Evolutionary conservation across 2,888 invertebrate genomes (phyloP), one percentile per base, ranked within the genome.

Genomic region (Fragum sueziense): DNA sequence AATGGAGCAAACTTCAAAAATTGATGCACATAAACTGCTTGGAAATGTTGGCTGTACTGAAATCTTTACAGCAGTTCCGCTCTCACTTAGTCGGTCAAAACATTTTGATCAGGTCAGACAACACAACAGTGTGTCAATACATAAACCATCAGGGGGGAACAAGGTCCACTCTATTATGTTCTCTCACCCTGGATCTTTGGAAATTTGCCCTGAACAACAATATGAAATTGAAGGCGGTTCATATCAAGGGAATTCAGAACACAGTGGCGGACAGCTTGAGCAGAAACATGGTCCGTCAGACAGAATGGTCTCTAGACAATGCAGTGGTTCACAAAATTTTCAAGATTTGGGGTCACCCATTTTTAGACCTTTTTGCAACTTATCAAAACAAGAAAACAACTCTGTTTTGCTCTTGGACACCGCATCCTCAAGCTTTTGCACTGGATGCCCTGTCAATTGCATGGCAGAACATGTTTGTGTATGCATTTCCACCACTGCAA

Each of bases 391-490:
- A 71, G 47, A 67, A 81, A 29, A 72, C 77, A 4, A 62, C 78
- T 75, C 61, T 78, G 81, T 37, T 61, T n/a, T 61, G 81, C 29
- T 61, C 33, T 27, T 79, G 78, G 82, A 72, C 31, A 3, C 70
- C 54, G 2, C 75, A 82, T 74, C 70, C 78, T 4, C 76, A 79
- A 65, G 78, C 78, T 17, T 73, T 27, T 71, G 73, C 78, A 11
- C 1, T 73, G 67, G 79, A 82, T 79, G 82, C 82, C 61, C 79
- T 79, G 74, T 74, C 79, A 68, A 71, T 82, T 68, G 41, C 33
- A 17, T 82, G 76, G 82, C 47, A 76, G 67, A 82, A 76, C 62
- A 73, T 82, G 76, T 75, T 76, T 78, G 78, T 31, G 0, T 76
- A 79, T 73, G 78, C 76, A 11, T 82, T 71, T 27, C 79, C 74